phyloP scores from a whole-genome alignment of 2,888 invertebrate genomes.

The Amiota minor region DNA sequence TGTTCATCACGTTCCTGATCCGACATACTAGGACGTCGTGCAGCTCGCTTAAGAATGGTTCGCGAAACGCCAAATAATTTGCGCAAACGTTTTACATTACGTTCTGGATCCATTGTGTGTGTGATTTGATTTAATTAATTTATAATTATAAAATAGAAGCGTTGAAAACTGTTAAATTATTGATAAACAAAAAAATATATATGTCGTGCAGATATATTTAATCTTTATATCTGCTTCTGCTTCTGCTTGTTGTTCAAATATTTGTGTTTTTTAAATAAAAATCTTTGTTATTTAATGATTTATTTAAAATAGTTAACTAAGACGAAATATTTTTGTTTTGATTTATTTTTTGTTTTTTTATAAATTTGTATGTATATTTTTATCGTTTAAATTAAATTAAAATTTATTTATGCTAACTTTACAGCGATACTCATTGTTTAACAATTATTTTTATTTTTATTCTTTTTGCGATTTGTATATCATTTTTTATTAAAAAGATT shows the following conservation, averaged over 20 bases:
- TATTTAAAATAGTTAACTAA: neutral
- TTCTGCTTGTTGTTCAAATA: neutral
- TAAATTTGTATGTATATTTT: neutral
- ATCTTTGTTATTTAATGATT: neutral
- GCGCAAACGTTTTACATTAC: conserved; percentile 58
- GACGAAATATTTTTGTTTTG: neutral
- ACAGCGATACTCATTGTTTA: conserved; percentile 68
- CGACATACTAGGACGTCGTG: conserved; percentile 59
- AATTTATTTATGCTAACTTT: conserved; percentile 61
- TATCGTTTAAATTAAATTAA: conserved; percentile 40
- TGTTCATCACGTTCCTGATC: conserved; percentile 62
- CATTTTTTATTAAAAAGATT: conserved; percentile 23
- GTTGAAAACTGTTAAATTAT: conserved; percentile 12
- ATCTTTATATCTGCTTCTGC: neutral
- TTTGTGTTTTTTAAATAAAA: neutral
- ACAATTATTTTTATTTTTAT: conserved; percentile 58
- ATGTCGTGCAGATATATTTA: too few relatives aligned
- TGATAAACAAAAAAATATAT: conserved; percentile 22
- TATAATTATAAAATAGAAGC: neutral
- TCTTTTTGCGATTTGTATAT: conserved; percentile 36
- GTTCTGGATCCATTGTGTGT: conserved; percentile 51
- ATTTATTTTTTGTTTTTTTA: neutral
- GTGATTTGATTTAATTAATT: neutral
- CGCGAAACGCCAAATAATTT: conserved; percentile 67
- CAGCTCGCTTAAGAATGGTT: conserved; percentile 63